Base-by-base conservation (phyloP, 2,888 invertebrate species). In the Altica lythri region DNA sequence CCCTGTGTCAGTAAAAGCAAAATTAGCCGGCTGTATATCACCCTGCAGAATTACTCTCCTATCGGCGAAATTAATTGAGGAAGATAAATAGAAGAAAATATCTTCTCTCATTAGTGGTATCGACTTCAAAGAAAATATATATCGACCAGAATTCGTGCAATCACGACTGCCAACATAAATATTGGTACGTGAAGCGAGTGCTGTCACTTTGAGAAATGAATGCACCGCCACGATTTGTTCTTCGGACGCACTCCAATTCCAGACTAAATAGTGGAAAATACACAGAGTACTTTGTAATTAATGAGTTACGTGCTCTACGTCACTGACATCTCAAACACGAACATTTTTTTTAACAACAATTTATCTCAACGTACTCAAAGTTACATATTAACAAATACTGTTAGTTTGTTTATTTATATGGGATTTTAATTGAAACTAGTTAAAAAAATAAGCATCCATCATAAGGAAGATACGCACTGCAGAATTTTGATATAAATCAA, bases 91-190 rank as follows among this genome's bases (percentile, higher is more conserved):
- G 60, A 59, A 60, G 59, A 65, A 64, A 64, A 64, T 71, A 72
- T 71, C 68, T 55, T 48, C 63, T 66, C 70, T 73, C 72, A 72
- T 72, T 72, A 73, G 71, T 64, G 69, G 64, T 72, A 72, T 72
- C 72, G 63, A 63, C 63, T 59, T 63, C 63, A 66, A 64, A 67
- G 64, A 64, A 53, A 60, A 61, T 60, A 60, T 61, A 46, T 51
- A 54, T 53, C 59, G 51, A 46, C 56, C 65, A 63, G 66, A 67
- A 68, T 68, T 67, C 67, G 65, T 68, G 64, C 66, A 68, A 68
- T 68, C 67, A 63, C 61, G 57, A 58, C 61, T 51, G 59, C 61
- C 63, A 68, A 67, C 68, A 68, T 69, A 68, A 68, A 69, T 66
- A 68, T 65, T 62, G 61, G 66, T 67, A 67, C 67, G 70, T 65